These are phyloP conservation scores for Ameiurus melas DNA, from an alignment of 2,113 vertebrate species.

Conservation along the genomic window DNA sequence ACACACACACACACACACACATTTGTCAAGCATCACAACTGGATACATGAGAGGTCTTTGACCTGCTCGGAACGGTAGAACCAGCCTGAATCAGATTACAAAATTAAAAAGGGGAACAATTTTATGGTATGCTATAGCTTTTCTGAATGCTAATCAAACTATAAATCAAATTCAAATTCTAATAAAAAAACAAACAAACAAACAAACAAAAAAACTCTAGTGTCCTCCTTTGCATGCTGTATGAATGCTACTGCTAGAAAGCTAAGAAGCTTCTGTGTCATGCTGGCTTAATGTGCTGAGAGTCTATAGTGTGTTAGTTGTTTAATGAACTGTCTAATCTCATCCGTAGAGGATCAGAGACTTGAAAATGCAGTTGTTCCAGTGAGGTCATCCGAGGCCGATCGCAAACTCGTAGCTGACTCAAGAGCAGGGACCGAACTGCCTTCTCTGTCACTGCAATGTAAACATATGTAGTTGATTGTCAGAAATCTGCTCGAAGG, in stretches of 20 bases:
- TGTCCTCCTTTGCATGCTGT: not conserved
- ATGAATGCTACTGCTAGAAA: not conserved
- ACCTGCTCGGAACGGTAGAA: not conserved
- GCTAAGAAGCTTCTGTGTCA: not conserved
- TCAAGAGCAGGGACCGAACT: not conserved
- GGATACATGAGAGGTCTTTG: not conserved
- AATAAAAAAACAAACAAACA: not conserved
- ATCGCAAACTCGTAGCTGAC: not conserved
- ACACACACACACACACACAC: not conserved
- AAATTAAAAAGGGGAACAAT: not conserved
- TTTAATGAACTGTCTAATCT: conserved; percentile 24
- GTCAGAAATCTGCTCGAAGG: not conserved
- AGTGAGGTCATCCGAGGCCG: conserved; percentile 1
- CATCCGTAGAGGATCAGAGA: conserved; percentile 1
- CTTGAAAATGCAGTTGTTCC: not conserved
- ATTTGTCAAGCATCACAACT: not conserved
- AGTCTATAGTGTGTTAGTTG: conserved; percentile 10
- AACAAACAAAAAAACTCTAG: not conserved
- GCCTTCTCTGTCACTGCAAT: not conserved
- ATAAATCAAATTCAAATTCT: no score
- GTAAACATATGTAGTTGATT: not conserved
- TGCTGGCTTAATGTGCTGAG: not conserved
- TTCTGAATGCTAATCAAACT: not conserved
- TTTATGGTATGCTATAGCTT: not conserved
- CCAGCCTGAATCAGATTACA: not conserved